phyloP scores from a whole-genome alignment of 2,888 invertebrate species.

The Drosophila vallismaia region DNA sequence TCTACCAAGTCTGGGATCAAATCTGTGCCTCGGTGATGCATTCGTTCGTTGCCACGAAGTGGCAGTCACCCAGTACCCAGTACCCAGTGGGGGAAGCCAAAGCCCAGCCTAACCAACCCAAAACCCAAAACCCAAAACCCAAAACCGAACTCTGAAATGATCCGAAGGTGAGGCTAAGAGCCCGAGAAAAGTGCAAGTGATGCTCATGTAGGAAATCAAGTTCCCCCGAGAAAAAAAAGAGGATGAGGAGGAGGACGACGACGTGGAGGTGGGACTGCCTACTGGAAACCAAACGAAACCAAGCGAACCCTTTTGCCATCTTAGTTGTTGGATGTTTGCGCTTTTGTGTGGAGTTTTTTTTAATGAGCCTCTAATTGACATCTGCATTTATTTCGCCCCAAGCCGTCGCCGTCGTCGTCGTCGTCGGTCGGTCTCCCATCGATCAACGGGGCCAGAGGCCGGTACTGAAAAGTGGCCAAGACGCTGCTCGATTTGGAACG shows the following conservation, averaged over 20 bases:
- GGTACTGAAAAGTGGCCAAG: not conserved
- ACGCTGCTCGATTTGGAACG: conserved; percentile 7
- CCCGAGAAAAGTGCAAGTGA: conserved; percentile 81
- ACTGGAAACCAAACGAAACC: conserved; percentile 51
- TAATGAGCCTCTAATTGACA: conserved; percentile 83
- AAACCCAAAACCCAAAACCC: conserved; percentile 1
- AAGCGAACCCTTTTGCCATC: conserved; percentile 25
- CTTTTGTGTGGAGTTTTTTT: conserved; percentile 69
- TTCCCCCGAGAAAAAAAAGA: conserved; percentile 29
- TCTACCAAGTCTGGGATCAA: conserved; percentile 11
- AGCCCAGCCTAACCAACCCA: not conserved
- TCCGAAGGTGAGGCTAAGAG: conserved; percentile 20
- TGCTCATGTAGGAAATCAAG: conserved; percentile 75
- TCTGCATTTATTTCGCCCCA: conserved; percentile 80
- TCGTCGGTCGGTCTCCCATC: conserved; percentile 30
- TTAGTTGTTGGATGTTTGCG: conserved; percentile 65
- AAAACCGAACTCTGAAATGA: conserved; percentile 13
- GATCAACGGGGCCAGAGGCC: conserved; percentile 23
- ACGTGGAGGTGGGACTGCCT: not conserved
- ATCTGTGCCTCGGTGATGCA: conserved; percentile 40
- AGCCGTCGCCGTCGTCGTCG: conserved; percentile 42
- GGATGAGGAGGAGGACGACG: conserved; percentile 7
- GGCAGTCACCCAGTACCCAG: conserved; percentile 11
- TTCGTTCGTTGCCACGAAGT: conserved; percentile 38
- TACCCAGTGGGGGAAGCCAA: not conserved